Percentiles rank a stretch among this genome's conserved stretches.
Conservation (phyloP, 2,888 invertebrate species). For the Hypomecis atomaria region DNA sequence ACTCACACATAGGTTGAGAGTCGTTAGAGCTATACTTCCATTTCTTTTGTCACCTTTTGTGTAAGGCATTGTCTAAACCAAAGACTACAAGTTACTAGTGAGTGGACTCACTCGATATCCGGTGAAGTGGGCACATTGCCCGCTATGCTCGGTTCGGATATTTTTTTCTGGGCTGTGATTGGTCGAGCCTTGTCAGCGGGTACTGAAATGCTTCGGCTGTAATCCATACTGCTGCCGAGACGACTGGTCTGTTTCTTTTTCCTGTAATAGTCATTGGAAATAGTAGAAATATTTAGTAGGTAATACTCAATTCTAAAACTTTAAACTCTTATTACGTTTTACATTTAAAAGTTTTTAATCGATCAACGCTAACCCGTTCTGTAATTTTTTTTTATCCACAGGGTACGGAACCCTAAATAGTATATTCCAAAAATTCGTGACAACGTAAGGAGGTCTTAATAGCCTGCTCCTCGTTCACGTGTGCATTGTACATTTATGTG, state of each 20-base stretch:
- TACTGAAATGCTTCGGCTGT: constrained; percentile 94
- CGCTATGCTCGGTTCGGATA: constrained; percentile 83
- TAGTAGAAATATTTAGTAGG: too few relatives aligned
- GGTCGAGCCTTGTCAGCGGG: constrained; percentile 89
- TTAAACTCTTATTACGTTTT: too few relatives aligned
- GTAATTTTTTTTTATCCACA: too few relatives aligned
- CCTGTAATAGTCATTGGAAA: constrained; percentile 64
- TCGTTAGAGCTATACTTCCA: not conserved
- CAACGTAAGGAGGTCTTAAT: too few relatives aligned
- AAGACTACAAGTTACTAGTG: constrained; percentile 11
- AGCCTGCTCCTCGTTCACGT: too few relatives aligned
- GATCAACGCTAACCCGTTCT: too few relatives aligned
- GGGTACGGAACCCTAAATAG: too few relatives aligned
- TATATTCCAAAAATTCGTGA: too few relatives aligned
- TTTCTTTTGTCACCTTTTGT: not conserved
- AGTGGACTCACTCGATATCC: constrained; percentile 87
- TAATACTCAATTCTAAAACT: too few relatives aligned
- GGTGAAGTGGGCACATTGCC: constrained; percentile 87
- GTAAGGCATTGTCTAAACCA: constrained; percentile 35
- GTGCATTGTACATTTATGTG: too few relatives aligned
- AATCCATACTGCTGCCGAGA: constrained; percentile 87
- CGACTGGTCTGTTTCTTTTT: constrained; percentile 89
- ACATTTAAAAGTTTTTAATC: too few relatives aligned
- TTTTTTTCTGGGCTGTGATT: constrained; percentile 70
- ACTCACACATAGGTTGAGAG: not conserved